phyloP scores from a whole-genome alignment of 2,113 vertebrate genomes.

The Tor tambroides region DNA sequence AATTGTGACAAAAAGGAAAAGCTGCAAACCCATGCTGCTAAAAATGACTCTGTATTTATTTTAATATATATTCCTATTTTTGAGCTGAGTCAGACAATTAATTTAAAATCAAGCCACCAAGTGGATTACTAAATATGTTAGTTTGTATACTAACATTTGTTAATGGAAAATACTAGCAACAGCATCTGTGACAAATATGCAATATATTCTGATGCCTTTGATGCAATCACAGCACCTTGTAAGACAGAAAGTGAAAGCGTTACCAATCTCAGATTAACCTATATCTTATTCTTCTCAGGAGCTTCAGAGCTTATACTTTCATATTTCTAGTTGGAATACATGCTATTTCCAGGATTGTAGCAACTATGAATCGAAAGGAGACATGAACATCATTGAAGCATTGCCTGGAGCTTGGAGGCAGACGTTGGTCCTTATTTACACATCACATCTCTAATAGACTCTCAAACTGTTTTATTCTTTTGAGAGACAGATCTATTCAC shows the following conservation, averaged over 20 bases:
- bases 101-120: neutral
- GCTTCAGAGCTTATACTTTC: neutral
- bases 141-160: neutral
- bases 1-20: neutral
- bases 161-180: neutral
- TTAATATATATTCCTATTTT: neutral
- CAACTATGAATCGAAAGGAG: neutral
- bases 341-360: neutral
- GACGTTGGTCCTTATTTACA: neutral
- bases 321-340: neutral
- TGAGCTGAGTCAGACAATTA: neutral
- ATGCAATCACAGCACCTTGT: neutral
- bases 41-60: neutral
- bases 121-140: neutral
- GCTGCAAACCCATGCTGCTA: neutral
- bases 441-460: neutral
- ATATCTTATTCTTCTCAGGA: slow-evolving; percentile 20
- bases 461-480: neutral
- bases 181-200: neutral
- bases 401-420: neutral
- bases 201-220: neutral
- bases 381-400: neutral
- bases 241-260: slow-evolving; percentile 12
- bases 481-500: neutral
- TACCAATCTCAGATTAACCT: slow-evolving; percentile 35